Conservation (phyloP, 2,113 vertebrate genomes). For the Muntiacus reevesi region DNA sequence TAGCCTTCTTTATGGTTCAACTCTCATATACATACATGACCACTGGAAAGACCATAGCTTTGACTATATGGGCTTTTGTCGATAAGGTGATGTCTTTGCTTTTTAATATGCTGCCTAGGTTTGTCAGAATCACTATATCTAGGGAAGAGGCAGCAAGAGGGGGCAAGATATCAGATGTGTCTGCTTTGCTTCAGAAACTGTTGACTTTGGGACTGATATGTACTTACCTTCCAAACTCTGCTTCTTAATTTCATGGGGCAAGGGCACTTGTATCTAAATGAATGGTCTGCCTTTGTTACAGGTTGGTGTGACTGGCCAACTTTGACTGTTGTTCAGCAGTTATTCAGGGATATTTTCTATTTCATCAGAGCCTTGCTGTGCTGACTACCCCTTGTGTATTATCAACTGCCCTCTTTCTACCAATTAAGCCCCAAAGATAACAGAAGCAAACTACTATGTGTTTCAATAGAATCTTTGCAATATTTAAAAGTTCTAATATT, state of each 20-base stretch:
- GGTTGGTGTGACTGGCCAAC: background rate
- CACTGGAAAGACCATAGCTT: background rate
- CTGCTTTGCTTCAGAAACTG: background rate
- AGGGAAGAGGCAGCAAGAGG: background rate
- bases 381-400: constrained; percentile 33
- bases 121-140: background rate
- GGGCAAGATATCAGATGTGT: background rate
- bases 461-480: constrained; percentile 64
- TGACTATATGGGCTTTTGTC: background rate
- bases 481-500: constrained; percentile 73
- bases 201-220: background rate
- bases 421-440: constrained; percentile 67
- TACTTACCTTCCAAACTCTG: background rate
- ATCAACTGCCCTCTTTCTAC: constrained; percentile 37
- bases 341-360: constrained; percentile 51
- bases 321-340: background rate
- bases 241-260: background rate
- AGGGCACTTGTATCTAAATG: background rate
- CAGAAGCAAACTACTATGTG: constrained; percentile 53
- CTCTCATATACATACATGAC: background rate
- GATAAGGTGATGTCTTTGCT: background rate
- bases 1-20: background rate
- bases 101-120: background rate
- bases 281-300: background rate
- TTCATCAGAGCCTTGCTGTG: constrained; percentile 42